Conservation (phyloP, 1,140 invertebrate genomes). For the Procambarus clarkii region DNA sequence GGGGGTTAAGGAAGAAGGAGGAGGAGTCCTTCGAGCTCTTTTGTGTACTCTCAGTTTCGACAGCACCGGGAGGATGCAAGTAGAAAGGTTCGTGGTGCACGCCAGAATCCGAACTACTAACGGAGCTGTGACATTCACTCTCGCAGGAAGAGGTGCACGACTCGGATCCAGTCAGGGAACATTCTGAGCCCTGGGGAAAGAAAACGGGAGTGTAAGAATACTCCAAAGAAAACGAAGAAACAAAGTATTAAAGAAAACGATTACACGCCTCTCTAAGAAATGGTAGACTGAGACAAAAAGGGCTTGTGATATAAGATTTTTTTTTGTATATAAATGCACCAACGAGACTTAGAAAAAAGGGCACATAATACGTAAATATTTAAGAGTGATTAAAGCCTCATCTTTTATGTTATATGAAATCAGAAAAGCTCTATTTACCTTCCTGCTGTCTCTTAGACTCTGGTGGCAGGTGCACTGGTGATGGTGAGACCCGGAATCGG, state of each 20-base stretch:
- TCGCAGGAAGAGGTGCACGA: slow-evolving; percentile 56
- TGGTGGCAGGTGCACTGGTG: slow-evolving; percentile 63
- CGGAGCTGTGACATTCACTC: slow-evolving; percentile 57
- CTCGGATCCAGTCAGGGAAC: slow-evolving; percentile 50
- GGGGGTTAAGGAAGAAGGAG: slow-evolving; percentile 58
- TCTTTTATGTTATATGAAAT: too few species aligned
- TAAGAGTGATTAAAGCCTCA: too few species aligned
- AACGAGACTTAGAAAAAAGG: too few species aligned
- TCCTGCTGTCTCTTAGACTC: slow-evolving; percentile 38
- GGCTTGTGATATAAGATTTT: too few species aligned
- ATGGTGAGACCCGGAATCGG: slow-evolving; percentile 41
- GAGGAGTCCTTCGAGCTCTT: slow-evolving; percentile 8
- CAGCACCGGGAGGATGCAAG: slow-evolving; percentile 80
- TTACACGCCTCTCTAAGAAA: too few species aligned
- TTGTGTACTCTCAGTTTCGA: background rate
- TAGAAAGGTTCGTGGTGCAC: slow-evolving; percentile 82
- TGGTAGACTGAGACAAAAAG: too few species aligned
- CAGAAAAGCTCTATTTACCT: background rate
- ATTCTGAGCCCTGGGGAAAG: slow-evolving; percentile 49
- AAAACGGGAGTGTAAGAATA: background rate
- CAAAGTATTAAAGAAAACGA: too few species aligned
- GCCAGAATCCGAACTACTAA: slow-evolving; percentile 58
- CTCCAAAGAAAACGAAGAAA: too few species aligned
- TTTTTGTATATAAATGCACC: too few species aligned
- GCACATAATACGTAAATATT: too few species aligned